Percentiles rank a stretch among this genome's conserved stretches.
These are phyloP conservation scores for Saturnia japonica DNA, from an alignment of 2,888 invertebrate genomes.

Conservation along the genomic window DNA sequence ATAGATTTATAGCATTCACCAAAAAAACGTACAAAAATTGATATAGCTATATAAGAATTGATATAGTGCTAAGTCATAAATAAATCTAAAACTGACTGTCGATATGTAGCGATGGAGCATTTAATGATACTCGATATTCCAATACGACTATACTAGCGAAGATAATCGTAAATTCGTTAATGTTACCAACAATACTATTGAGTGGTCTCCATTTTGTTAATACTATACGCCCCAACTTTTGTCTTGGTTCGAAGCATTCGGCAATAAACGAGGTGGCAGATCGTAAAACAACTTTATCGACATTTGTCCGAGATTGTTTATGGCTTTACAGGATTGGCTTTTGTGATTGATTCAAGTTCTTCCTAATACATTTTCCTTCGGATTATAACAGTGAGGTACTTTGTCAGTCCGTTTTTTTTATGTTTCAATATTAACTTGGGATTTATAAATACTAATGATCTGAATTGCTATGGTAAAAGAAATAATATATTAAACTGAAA, in stretches of 20 bases:
- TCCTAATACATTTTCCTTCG: slow-evolving; percentile 63
- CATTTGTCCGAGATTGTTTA: slow-evolving; percentile 73
- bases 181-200: slow-evolving; percentile 58
- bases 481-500: slow-evolving; percentile 54
- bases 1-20: slow-evolving; percentile 6
- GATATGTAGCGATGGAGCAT: slow-evolving; percentile 52
- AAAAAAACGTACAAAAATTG: slow-evolving; percentile 15
- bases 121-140: slow-evolving; percentile 59
- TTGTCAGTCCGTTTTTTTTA: slow-evolving; percentile 64
- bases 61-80: slow-evolving; percentile 42
- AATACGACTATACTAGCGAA: slow-evolving; percentile 48
- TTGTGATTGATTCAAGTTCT: slow-evolving; percentile 75
- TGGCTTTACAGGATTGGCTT: slow-evolving; percentile 69
- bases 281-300: slow-evolving; percentile 73
- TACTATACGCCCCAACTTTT: slow-evolving; percentile 58
- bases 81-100: slow-evolving; percentile 51
- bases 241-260: slow-evolving; percentile 56
- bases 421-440: slow-evolving; percentile 53
- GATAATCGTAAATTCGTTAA: slow-evolving; percentile 64
- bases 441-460: too few species aligned
- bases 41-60: slow-evolving; percentile 15
- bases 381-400: slow-evolving; percentile 51
- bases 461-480: slow-evolving; percentile 43
- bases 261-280: slow-evolving; percentile 75
- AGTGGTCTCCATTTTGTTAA: slow-evolving; percentile 64